Base-by-base conservation (phyloP, 2,113 vertebrate genomes). In the Nycticorax nycticorax region DNA sequence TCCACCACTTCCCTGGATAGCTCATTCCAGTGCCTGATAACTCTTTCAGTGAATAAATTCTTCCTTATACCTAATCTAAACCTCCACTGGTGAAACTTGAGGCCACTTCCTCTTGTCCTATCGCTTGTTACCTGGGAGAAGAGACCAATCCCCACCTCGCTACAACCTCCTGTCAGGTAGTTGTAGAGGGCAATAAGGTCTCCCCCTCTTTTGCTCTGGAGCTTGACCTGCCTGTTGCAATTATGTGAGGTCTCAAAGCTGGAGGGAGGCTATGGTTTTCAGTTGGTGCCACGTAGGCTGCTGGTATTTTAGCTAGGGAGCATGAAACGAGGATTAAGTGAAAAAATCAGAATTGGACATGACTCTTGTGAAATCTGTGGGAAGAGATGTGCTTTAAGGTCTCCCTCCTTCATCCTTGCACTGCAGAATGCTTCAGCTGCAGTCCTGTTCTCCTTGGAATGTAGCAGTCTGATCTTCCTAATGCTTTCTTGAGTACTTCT, bases 281-380 rank as follows among this genome's bases (percentile, higher is more conserved):
- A 18, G 14, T 1, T 57, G 37, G 14, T 59, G n/a, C n/a, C 24
- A 9, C 7, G 4, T 0, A 17, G n/a, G 19, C n/a, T 50, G 27
- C 1, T 12, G 3, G 8, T 72, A 1, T 75, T 86, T 74, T 52
- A n/a, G 20, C 20, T 76, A 63, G 27, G 13, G 45, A 76, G 26
- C 0, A 7, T 1, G 3, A 71, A 43, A 10, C 3, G 5, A 10
- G 18, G 23, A 17, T 71, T 16, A 17, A 9, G 20, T 63, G 13
- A 20, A 41, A 78, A 68, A 75, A 37, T 8, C 10, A 13, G 52
- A 67, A 39, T 11, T 75, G 43, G 21, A 35, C 10, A 4, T 26
- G 15, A 76, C 16, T 71, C 12, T n/a, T 28, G 30, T 39, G 32
- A 28, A 32, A 43, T 50, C 18, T 55, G 28, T 56, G 33, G 22